Percentiles rank a stretch among this genome's conserved stretches.
Conservation (phyloP, 1,140 invertebrate species). For the Brachionus angularis region DNA sequence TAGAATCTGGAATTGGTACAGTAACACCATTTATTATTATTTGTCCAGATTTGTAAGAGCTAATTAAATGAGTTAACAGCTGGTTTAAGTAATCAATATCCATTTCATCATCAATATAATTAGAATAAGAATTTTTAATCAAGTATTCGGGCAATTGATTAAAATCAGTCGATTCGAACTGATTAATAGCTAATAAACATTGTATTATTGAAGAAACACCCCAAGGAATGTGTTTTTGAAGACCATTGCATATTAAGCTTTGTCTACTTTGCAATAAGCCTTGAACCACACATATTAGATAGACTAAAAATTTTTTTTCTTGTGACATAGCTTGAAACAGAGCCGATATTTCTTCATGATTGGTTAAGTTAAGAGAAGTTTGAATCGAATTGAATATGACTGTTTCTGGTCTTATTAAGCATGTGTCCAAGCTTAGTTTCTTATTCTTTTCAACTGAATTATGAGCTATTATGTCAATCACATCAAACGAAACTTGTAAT, state of each 20-base stretch:
- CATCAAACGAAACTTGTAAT: conserved; percentile 37
- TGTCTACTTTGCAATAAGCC: conserved; percentile 19
- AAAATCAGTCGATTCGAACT: not conserved
- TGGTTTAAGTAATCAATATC: not conserved
- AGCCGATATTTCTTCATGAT: conserved; percentile 8
- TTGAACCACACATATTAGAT: conserved; percentile 2
- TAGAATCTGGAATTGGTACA: not conserved
- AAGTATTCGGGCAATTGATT: not conserved
- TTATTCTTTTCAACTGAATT: conserved; percentile 30
- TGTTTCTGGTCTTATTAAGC: conserved; percentile 7
- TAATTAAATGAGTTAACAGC: not conserved
- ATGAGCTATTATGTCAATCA: conserved; percentile 30
- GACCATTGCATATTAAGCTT: not conserved
- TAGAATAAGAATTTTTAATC: conserved; percentile 16
- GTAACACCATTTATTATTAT: not conserved
- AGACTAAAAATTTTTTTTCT: conserved; percentile 13
- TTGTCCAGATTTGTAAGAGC: not conserved
- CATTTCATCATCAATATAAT: conserved; percentile 34
- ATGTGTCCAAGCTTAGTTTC: conserved; percentile 15
- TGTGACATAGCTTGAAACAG: not conserved
- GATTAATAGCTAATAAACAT: not conserved
- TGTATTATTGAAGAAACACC: conserved; percentile 24
- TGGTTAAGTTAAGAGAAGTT: not conserved
- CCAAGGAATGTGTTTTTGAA: conserved; percentile 26
- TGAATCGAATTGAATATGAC: conserved; percentile 24